Conservation (phyloP, 2,888 invertebrate species). For the Andrena marginata region DNA sequence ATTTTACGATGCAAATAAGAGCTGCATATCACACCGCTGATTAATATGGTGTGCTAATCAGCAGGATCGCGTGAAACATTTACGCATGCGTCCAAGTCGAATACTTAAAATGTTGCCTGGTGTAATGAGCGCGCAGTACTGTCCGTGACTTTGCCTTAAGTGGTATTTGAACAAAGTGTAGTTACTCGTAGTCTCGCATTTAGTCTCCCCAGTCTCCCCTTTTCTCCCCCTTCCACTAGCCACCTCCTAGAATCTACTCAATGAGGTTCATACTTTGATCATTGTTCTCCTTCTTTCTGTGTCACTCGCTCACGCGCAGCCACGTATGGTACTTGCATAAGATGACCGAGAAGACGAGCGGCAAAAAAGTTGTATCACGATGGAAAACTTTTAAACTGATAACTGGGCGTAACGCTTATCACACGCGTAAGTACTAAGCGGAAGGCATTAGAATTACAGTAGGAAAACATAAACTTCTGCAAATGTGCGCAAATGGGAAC, state of each 20-base stretch:
- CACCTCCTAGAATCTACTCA: not conserved
- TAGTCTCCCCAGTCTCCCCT: not conserved
- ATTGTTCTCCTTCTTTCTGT: not conserved
- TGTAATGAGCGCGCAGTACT: constrained; percentile 13
- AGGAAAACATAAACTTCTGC: no score
- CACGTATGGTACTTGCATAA: constrained; percentile 4
- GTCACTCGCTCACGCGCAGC: not conserved
- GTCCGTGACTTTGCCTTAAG: constrained; percentile 3
- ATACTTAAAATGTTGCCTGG: constrained; percentile 12
- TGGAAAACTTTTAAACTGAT: constrained; percentile 5
- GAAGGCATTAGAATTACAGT: not conserved
- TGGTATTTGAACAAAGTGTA: not conserved
- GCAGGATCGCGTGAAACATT: not conserved
- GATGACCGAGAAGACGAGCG: not conserved
- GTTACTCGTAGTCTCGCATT: no score
- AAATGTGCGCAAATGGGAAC: no score
- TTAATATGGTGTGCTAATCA: not conserved
- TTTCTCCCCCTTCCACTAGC: not conserved
- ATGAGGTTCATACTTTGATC: not conserved
- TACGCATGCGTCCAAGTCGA: constrained; percentile 26
- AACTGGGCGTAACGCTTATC: constrained; percentile 1
- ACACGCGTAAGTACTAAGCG: constrained; percentile 29
- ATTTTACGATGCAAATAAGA: not conserved
- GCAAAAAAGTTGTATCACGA: not conserved
- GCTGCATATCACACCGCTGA: not conserved